Base-by-base conservation (phyloP, 1,140 invertebrate species). In the Phenacoccus solenopsis region DNA sequence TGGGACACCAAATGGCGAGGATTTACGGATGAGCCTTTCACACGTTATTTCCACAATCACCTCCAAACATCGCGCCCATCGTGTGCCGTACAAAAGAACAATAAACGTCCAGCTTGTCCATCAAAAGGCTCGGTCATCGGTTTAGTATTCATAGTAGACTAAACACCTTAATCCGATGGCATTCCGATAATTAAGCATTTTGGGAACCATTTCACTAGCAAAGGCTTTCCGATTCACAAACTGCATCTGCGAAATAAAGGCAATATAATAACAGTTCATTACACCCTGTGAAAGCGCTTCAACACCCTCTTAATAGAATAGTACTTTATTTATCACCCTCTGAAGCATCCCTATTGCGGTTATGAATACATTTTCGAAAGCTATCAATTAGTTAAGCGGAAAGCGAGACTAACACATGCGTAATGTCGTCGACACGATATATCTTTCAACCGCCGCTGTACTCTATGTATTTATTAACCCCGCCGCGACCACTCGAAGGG, bases 211-310 rank as follows among this genome's bases (percentile, higher is more conserved):
- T 25, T 64, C 59, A 64, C 59, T 27, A 22, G 12, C 59, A 64
- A 64, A 64, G 59, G 59, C 59, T 64, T 64, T 64, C 59, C 59
- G 59, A 64, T 64, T 64, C 59, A 64, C 59, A 22, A 27, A 64
- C 59, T 64, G 59, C 59, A 64, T 64, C 59, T 64, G 59, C 59
- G 59, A 64, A 64, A 64, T 64, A 64, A 64, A 64, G 21, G 59
- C 59, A 64, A 64, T 64, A 64, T 64, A 64, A 64, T 64, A 64
- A 64, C 59, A 64, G 59, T 64, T 64, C 59, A 64, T 64, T 64
- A 64, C 59, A 64, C 59, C 25, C 59, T 64, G 59, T 64, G 59
- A 64, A 64, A 64, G 59, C 59, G 59, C 59, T 64, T 64, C 59
- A 64, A 64, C 59, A 64, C 59, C 59, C 59, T 64, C 59, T 64